These are phyloP conservation scores for Anabas testudineus DNA, from an alignment of 2,797 vertebrate genomes.

Conservation along the genomic window DNA sequence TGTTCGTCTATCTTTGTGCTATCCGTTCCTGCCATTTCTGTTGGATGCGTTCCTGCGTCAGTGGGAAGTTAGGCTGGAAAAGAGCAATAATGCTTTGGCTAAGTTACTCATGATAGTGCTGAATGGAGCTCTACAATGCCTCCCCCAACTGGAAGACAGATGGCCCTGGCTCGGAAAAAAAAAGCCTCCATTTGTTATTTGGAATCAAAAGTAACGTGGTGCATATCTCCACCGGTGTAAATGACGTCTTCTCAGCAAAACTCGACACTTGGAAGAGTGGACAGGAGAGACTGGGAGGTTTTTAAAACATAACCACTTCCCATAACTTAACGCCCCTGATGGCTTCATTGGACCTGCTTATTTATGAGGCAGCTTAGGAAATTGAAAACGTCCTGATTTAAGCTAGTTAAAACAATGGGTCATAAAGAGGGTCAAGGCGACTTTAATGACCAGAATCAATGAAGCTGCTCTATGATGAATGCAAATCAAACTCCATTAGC, in stretches of 20 bases:
- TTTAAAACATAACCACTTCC: constrained; percentile 36
- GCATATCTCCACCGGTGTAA: constrained; percentile 31
- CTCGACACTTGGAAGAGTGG: not conserved
- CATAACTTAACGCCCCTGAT: constrained; percentile 34
- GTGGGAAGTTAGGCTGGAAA: constrained; percentile 40
- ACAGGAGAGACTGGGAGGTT: constrained; percentile 13
- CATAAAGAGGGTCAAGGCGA: constrained; percentile 42
- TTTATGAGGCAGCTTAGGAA: constrained; percentile 61
- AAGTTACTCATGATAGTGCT: constrained; percentile 29
- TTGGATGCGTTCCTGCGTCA: constrained; percentile 30
- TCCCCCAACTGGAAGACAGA: constrained; percentile 59
- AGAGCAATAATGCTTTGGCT: constrained; percentile 38
- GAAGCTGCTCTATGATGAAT: constrained; percentile 52
- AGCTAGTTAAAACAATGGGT: constrained; percentile 65
- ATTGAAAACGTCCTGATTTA: constrained; percentile 68
- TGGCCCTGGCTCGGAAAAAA: constrained; percentile 51
- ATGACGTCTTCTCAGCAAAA: constrained; percentile 12
- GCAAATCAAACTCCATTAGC: constrained; percentile 65
- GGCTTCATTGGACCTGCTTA: constrained; percentile 27
- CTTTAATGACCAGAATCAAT: constrained; percentile 61
- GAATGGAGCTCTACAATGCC: constrained; percentile 31
- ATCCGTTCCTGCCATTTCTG: constrained; percentile 11
- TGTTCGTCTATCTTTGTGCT: constrained; percentile 31
- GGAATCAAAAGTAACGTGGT: constrained; percentile 34
- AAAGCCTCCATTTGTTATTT: constrained; percentile 54